A percentile compares a stretch with the other conserved stretches of the same genome.
phyloP scores from a whole-genome alignment of 2,797 vertebrate species.

The Molossus alvarezi region DNA sequence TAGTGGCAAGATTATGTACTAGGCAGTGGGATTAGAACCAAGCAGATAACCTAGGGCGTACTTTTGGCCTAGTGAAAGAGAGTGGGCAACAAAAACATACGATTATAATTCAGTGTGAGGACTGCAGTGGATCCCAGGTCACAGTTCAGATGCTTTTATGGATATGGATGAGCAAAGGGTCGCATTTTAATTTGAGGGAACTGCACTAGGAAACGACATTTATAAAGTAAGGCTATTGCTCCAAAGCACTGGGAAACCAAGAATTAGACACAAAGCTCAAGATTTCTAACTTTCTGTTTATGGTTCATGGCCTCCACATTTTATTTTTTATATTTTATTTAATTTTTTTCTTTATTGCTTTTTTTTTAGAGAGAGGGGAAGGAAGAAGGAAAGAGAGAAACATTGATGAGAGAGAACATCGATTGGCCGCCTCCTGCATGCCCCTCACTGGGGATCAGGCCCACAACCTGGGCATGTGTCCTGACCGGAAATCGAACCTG shows the following conservation, averaged over 20 bases:
- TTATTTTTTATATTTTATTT: too few relatives aligned
- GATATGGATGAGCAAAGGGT: background rate
- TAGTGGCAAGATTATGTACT: background rate
- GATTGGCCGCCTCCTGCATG: too few relatives aligned
- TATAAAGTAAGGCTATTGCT: background rate
- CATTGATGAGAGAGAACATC: too few relatives aligned
- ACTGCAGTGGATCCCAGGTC: background rate
- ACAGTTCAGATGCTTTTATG: background rate
- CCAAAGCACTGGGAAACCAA: slow-evolving; percentile 7
- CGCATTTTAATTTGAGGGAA: background rate
- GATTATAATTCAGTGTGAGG: background rate
- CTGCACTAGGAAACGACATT: background rate
- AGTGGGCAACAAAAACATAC: background rate
- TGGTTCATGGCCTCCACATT: background rate
- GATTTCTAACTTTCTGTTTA: background rate
- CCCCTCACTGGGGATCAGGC: too few relatives aligned
- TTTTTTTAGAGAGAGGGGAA: too few relatives aligned
- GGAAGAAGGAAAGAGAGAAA: too few relatives aligned
- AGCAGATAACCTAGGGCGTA: background rate
- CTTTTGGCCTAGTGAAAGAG: slow-evolving; percentile 26
- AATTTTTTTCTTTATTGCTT: too few relatives aligned
- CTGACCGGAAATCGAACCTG: too few relatives aligned
- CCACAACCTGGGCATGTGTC: too few relatives aligned
- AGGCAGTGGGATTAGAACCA: background rate
- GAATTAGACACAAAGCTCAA: background rate